These are phyloP conservation scores for Siniperca obscura DNA, from an alignment of 2,797 vertebrate genomes.

Conservation along the genomic window DNA sequence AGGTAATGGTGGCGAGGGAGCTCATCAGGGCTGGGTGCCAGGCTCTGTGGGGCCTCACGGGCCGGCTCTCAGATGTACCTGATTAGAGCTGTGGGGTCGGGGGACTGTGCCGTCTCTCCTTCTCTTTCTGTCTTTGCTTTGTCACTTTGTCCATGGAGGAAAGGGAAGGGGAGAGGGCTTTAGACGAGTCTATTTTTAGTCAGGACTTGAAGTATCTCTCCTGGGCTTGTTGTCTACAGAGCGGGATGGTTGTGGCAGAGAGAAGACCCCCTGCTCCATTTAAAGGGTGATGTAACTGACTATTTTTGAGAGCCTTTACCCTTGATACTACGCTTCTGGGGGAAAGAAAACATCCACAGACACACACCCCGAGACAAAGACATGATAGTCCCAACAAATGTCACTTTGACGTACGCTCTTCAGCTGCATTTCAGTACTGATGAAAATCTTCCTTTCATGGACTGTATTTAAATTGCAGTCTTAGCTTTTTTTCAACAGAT, in stretches of 20 bases:
- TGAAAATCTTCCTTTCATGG: conserved; percentile 28
- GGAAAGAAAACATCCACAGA: conserved; percentile 22
- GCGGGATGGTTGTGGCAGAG: conserved; percentile 25
- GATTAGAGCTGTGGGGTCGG: conserved; percentile 60
- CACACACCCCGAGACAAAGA: conserved; percentile 36
- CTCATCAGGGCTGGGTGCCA: conserved; percentile 62
- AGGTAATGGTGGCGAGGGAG: conserved; percentile 51
- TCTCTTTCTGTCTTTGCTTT: conserved; percentile 34
- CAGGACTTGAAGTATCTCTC: conserved; percentile 33
- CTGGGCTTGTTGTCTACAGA: conserved; percentile 37
- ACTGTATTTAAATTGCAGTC: background rate
- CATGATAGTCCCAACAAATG: conserved; percentile 44
- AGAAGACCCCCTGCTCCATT: conserved; percentile 8
- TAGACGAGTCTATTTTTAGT: conserved; percentile 56
- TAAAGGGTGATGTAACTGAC: conserved; percentile 34
- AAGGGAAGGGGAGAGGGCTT: conserved; percentile 12
- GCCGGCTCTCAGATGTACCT: conserved; percentile 47
- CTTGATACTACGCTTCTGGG: conserved; percentile 1
- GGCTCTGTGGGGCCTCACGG: conserved; percentile 45
- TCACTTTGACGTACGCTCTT: conserved; percentile 27
- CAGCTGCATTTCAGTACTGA: conserved; percentile 57
- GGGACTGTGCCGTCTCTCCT: conserved; percentile 36
- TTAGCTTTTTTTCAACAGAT: background rate
- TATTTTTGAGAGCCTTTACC: conserved; percentile 24
- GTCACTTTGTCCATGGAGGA: conserved; percentile 38